Conservation (phyloP, 2,888 invertebrate genomes). For the Piscicola geometra region DNA sequence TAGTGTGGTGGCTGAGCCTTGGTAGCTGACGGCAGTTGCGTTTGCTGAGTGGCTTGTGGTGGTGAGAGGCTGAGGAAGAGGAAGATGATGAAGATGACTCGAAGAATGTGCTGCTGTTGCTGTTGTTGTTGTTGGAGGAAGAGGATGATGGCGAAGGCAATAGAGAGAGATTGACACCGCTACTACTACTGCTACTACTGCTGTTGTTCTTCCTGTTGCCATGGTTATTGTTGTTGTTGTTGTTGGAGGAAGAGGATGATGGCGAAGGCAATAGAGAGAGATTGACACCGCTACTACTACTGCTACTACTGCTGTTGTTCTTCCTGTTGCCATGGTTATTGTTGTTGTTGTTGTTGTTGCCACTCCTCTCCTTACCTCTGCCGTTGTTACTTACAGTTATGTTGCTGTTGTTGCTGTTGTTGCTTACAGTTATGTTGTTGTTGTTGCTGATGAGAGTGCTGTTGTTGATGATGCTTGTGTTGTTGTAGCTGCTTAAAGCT, state of each 20-base stretch:
- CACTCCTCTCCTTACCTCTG: neutral
- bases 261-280: too few relatives aligned
- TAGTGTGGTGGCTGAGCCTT: neutral
- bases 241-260: too few relatives aligned
- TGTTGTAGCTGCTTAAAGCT: too few relatives aligned
- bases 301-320: neutral
- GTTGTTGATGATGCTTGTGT: neutral
- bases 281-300: too few relatives aligned
- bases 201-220: neutral
- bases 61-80: neutral
- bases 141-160: neutral
- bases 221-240: neutral
- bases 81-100: neutral
- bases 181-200: neutral
- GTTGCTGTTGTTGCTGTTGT: neutral
- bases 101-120: neutral
- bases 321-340: neutral
- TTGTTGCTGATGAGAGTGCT: neutral
- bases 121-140: conserved; percentile 7
- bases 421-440: neutral
- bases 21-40: neutral
- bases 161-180: neutral
- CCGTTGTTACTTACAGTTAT: neutral
- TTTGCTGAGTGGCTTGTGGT: neutral
- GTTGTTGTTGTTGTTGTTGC: neutral